Evolutionary conservation across 2,888 invertebrate species (phyloP).

Genomic region (Pachliopta kotzebuea): DNA sequence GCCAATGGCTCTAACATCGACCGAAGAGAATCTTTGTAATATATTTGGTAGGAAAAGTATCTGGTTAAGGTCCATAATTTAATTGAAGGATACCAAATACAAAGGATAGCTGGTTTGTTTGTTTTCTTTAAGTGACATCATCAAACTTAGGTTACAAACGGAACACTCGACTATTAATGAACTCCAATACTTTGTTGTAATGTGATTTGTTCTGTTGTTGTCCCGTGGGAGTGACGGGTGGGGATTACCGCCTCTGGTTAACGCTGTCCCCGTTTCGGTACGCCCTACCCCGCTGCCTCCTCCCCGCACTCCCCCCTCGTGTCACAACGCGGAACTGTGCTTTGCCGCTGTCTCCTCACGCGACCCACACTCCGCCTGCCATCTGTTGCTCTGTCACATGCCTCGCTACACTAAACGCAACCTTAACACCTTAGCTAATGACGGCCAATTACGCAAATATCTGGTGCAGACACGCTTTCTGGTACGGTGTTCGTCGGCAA

Average conservation of each 20-base stretch:
- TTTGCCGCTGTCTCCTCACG: slow-evolving; percentile 68
- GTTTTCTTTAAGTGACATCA: slow-evolving; percentile 13
- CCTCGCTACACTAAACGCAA: slow-evolving; percentile 75
- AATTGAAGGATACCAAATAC: too few species aligned
- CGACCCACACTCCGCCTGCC: slow-evolving; percentile 72
- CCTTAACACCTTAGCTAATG: slow-evolving; percentile 63
- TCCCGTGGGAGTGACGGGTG: background rate
- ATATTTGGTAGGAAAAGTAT: background rate
- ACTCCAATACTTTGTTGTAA: slow-evolving; percentile 20
- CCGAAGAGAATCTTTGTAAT: too few species aligned
- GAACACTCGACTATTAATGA: slow-evolving; percentile 9
- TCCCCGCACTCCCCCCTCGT: slow-evolving; percentile 1
- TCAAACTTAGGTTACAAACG: slow-evolving; percentile 15
- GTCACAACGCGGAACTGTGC: slow-evolving; percentile 47
- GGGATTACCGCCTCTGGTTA: background rate
- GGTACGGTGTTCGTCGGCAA: slow-evolving; percentile 19
- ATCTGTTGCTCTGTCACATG: slow-evolving; percentile 69
- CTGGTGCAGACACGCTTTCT: slow-evolving; percentile 41
- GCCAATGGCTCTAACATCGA: too few species aligned
- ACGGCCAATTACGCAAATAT: slow-evolving; percentile 44
- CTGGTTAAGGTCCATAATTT: too few species aligned
- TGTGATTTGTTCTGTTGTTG: slow-evolving; percentile 12
- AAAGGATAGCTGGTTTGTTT: background rate
- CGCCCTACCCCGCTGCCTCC: background rate
- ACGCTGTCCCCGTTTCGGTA: background rate